These are phyloP conservation scores for Bemisia tabaci DNA, from an alignment of 1,140 invertebrate species.

Conservation along the genomic window DNA sequence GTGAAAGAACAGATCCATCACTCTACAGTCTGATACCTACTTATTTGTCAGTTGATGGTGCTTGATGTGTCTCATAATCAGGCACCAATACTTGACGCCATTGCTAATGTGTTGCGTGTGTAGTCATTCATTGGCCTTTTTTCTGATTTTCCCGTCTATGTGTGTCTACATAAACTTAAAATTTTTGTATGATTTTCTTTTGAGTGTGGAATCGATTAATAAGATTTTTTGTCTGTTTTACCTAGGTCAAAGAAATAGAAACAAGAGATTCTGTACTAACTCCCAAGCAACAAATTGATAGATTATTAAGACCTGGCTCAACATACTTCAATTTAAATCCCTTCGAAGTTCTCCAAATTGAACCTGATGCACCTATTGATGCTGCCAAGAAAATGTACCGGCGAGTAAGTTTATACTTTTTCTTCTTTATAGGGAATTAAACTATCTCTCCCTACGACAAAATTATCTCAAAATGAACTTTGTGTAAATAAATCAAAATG, in stretches of 20 bases:
- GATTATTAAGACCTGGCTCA: slow-evolving; percentile 79
- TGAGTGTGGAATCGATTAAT: slow-evolving; percentile 1
- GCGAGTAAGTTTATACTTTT: slow-evolving; percentile 41
- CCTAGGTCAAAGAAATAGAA: slow-evolving; percentile 93
- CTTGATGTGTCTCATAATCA: too few species aligned
- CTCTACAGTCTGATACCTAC: too few species aligned
- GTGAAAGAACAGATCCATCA: too few species aligned
- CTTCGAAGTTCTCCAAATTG: slow-evolving; percentile 89
- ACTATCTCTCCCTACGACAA: neutral
- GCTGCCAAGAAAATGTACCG: slow-evolving; percentile 95
- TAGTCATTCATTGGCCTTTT: neutral
- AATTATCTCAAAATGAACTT: slow-evolving; percentile 1
- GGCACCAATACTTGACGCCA: neutral
- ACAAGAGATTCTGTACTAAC: slow-evolving; percentile 81
- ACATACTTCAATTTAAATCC: slow-evolving; percentile 95
- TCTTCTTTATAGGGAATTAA: slow-evolving; percentile 8
- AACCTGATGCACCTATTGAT: slow-evolving; percentile 73
- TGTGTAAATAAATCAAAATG: too few species aligned
- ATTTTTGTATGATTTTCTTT: neutral
- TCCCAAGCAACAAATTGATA: slow-evolving; percentile 87
- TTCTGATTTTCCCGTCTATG: neutral
- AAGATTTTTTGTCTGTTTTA: neutral
- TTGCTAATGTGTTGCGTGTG: neutral
- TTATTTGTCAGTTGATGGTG: too few species aligned
- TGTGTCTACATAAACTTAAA: neutral